Base-by-base conservation (phyloP, 2,888 invertebrate species). In the Agrochola circellaris region DNA sequence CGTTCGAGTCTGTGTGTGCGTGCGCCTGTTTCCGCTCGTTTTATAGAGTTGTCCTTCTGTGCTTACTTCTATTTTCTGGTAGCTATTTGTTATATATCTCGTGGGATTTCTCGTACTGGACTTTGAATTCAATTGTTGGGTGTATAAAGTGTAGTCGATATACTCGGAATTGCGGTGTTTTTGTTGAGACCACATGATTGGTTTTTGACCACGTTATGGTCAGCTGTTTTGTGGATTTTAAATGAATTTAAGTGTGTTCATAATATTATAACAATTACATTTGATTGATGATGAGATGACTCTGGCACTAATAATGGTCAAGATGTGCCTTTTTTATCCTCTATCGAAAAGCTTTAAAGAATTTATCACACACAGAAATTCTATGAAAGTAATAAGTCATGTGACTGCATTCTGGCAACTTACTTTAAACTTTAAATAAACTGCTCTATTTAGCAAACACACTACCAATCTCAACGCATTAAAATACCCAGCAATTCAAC, bases 121-220 rank as follows among this genome's bases (percentile, higher is more conserved):
- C 68, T 82, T 86, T 75, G 81, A 82, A 87, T 88, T 82, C 82
- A 84, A 88, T 87, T 84, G 85, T 85, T 79, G 60, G 13, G 5
- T 82, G 30, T 60, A 81, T 70, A 75, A 81, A 87, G 66, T 79
- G 61, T 75, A 60, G 85, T 81, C 23, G 13, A 58, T 17, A 15
- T 58, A 58, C 58, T 58, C 61, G 9, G 56, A 56, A 64, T 45
- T 77, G 73, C 58, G 70, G 73, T 30, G 60, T 60, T 75, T 78
- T 77, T 65, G 71, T 69, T 38, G 38, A 54, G 45, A 73, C 65
- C 76, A 77, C 76, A 73, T 84, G 67, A 84, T 84, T 76, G 66
- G 69, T 34, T 76, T 84, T 67, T 64, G 62, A 84, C 81, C 73
- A 76, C 23, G 34, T 67, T 66, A 48, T 30, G 66, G 56, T 66